Evolutionary conservation across 1,140 invertebrate genomes (phyloP).

Genomic region (Drosophila pseudoobscura): DNA sequence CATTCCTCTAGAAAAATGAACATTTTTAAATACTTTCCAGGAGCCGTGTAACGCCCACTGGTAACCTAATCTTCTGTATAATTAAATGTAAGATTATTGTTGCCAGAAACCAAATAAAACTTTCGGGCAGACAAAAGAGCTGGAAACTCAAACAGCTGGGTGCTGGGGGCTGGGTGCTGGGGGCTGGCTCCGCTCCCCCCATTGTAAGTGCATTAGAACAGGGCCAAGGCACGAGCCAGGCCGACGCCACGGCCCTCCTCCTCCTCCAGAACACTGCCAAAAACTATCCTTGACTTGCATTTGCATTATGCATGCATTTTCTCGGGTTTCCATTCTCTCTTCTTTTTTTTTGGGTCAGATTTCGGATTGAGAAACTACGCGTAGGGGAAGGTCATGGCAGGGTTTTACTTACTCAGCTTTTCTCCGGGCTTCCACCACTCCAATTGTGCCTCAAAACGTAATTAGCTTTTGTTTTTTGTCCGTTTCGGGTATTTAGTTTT

Average conservation of each 20-base stretch:
- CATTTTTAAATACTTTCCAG: neutral
- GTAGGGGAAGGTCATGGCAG: slow-evolving; percentile 28
- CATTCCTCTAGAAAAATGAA: neutral
- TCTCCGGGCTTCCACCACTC: slow-evolving; percentile 16
- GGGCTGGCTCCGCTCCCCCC: neutral
- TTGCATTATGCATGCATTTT: slow-evolving; percentile 73
- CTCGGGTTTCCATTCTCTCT: slow-evolving; percentile 27
- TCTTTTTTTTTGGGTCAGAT: neutral
- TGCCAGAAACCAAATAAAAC: too few species aligned
- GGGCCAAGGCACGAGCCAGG: slow-evolving; percentile 29
- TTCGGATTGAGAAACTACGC: slow-evolving; percentile 9
- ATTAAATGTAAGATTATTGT: too few species aligned
- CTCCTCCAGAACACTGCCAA: slow-evolving; percentile 28
- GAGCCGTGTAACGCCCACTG: too few species aligned
- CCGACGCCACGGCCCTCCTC: slow-evolving; percentile 31
- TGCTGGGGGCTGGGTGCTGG: neutral
- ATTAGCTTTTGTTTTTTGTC: slow-evolving; percentile 26
- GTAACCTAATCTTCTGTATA: too few species aligned
- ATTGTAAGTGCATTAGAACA: slow-evolving; percentile 44
- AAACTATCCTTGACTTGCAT: slow-evolving; percentile 69
- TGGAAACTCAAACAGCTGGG: neutral
- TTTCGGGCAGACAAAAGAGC: too few species aligned
- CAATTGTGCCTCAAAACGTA: slow-evolving; percentile 24
- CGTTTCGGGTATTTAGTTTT: slow-evolving; percentile 27
- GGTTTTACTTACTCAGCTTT: slow-evolving; percentile 32